Percentiles rank a stretch among this genome's conserved stretches.
Evolutionary conservation across 2,888 invertebrate genomes (phyloP).

Genomic region (Oeneis ivallda): DNA sequence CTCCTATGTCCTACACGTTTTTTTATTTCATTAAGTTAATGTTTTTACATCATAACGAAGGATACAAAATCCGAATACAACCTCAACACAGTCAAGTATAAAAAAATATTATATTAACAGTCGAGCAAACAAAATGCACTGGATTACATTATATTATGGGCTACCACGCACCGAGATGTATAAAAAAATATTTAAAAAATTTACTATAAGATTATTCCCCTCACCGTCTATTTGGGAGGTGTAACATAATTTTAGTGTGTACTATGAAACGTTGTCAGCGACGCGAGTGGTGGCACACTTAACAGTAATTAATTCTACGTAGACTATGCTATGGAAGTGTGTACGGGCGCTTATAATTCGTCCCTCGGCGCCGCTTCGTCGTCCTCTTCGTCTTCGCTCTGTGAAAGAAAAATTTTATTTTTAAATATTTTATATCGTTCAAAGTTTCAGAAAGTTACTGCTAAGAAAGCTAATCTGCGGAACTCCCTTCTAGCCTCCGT

Average conservation of each 20-base stretch:
- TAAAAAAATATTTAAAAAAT: constrained; percentile 6
- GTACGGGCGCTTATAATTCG: constrained; percentile 84
- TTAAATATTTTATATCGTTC: too few species aligned
- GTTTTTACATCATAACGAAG: constrained; percentile 15
- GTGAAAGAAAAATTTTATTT: constrained; percentile 37
- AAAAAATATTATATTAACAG: constrained; percentile 49
- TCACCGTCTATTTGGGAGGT: not conserved
- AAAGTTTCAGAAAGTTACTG: too few species aligned
- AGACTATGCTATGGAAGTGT: constrained; percentile 45
- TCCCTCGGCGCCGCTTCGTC: constrained; percentile 88
- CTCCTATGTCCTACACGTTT: not conserved
- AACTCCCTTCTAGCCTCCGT: too few species aligned
- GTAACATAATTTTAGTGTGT: not conserved
- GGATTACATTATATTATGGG: constrained; percentile 59
- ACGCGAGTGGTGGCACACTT: constrained; percentile 6
- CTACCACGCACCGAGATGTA: constrained; percentile 25
- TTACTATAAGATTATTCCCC: not conserved
- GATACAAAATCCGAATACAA: constrained; percentile 44
- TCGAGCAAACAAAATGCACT: constrained; percentile 66
- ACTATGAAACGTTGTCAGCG: not conserved
- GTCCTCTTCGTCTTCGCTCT: constrained; percentile 85
- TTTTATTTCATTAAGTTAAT: constrained; percentile 6
- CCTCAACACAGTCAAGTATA: constrained; percentile 42
- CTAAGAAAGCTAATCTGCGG: too few species aligned
- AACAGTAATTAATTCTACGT: constrained; percentile 16